Conservation (phyloP, 1,140 invertebrate species). For the Drosophila arawakana region DNA sequence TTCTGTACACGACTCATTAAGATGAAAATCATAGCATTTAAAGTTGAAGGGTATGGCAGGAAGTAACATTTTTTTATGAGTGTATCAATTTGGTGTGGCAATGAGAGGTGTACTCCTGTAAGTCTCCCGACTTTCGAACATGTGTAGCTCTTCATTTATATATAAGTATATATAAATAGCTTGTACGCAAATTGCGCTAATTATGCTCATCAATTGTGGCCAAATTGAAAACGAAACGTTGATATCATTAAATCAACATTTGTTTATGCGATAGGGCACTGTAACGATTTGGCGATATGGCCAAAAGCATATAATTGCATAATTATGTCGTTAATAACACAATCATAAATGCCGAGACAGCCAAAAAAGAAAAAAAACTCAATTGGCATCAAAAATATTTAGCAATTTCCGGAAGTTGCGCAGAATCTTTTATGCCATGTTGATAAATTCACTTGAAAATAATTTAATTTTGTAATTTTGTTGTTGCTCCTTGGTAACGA, state of each 20-base stretch:
- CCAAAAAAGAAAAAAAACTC: slow-evolving; percentile 43
- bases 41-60: too few relatives aligned
- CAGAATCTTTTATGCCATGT: slow-evolving; percentile 45
- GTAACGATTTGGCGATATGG: background rate
- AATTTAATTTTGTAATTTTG: slow-evolving; percentile 76
- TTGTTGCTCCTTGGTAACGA: slow-evolving; percentile 47
- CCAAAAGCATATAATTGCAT: slow-evolving; percentile 59
- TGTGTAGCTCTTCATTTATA: background rate
- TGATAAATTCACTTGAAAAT: slow-evolving; percentile 74
- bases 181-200: background rate
- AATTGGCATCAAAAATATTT: slow-evolving; percentile 76
- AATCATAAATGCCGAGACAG: slow-evolving; percentile 54
- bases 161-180: background rate
- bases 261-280: slow-evolving; percentile 24
- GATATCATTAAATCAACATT: slow-evolving; percentile 48
- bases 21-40: too few relatives aligned
- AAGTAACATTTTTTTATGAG: too few relatives aligned
- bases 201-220: slow-evolving; percentile 2
- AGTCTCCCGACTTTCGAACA: background rate
- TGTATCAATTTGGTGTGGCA: too few relatives aligned
- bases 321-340: slow-evolving; percentile 75
- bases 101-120: background rate
- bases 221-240: slow-evolving; percentile 1
- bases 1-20: too few relatives aligned
- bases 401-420: slow-evolving; percentile 69